Conservation (phyloP, 2,888 invertebrate species). For the Glyphotaelius pellucidus region DNA sequence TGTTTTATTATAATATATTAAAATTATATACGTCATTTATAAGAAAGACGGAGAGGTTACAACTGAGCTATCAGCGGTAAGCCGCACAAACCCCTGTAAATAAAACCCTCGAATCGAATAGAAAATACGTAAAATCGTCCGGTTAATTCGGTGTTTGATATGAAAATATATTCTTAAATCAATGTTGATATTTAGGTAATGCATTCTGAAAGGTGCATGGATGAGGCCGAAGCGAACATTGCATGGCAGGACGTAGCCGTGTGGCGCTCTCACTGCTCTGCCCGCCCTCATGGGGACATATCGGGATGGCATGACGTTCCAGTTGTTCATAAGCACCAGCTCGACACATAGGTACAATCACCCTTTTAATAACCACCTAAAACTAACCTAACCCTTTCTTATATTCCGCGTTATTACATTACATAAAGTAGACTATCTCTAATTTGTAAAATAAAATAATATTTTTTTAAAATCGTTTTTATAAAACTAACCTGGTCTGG, state of each 20-base stretch:
- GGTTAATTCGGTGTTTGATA: neutral
- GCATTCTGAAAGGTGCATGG: conserved; percentile 2
- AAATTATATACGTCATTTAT: neutral
- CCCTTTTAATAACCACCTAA: neutral
- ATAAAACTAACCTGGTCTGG: no score
- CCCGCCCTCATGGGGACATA: neutral
- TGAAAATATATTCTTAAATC: neutral
- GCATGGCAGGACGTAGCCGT: neutral
- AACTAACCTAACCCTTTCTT: neutral
- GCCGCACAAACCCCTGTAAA: neutral
- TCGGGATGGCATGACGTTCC: conserved; percentile 2
- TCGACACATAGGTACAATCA: neutral
- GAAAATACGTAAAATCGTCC: no score
- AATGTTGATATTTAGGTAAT: conserved; percentile 2
- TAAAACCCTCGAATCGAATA: neutral
- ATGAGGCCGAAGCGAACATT: neutral
- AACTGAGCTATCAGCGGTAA: neutral
- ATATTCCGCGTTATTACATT: neutral
- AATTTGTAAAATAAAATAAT: no score
- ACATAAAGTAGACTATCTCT: neutral
- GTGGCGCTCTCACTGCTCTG: neutral
- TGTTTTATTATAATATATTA: no score
- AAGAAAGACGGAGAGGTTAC: neutral
- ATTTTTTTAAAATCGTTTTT: no score
- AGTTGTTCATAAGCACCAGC: neutral